Base-by-base conservation (phyloP, 2,888 invertebrate species). In the Cyclophora punctaria region DNA sequence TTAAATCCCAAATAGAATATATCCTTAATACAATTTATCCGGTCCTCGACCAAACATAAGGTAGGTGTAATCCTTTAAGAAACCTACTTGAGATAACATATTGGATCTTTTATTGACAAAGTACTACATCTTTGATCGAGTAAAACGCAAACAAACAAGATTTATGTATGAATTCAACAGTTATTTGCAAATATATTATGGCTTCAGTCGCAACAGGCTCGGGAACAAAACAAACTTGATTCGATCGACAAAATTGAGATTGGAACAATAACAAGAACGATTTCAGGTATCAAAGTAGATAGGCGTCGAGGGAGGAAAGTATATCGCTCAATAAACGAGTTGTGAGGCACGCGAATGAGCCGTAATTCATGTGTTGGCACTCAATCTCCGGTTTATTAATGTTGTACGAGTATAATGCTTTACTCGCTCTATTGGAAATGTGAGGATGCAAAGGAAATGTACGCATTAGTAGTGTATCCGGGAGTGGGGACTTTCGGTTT, bases 261-360 rank as follows among this genome's bases (percentile, higher is more conserved):
- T 69, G 61, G 57, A 51, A 56, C 64, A 66, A 67, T 68, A 67
- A 70, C 60, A 62, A 64, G 66, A 71, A 66, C 62, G 63, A 66
- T 68, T 67, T 55, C 51, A 61, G 62, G 68, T 65, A 72, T 75
- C 71, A 72, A 73, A 75, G 69, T 57, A 55, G 52, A 63, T 63
- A 58, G 59, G 63, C 58, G 62, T 51, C 62, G 55, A 57, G 65
- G 63, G 66, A 68, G 66, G 64, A 70, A 73, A 71, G 65, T 62
- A 62, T 59, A 58, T 63, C 60, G 59, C 60, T 66, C 64, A 60
- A 64, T 67, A 64, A 67, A 64, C 61, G 67, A 62, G 62, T 63
- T 56, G 66, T 64, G 67, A 56, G 59, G 50, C 64, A 66, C 67
- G 64, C 66, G 64, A 67, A 58, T 56, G 56, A 55, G 58, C 56